Evolutionary conservation across 2,888 invertebrate genomes (phyloP).

Genomic region (Lucinisca nassula): DNA sequence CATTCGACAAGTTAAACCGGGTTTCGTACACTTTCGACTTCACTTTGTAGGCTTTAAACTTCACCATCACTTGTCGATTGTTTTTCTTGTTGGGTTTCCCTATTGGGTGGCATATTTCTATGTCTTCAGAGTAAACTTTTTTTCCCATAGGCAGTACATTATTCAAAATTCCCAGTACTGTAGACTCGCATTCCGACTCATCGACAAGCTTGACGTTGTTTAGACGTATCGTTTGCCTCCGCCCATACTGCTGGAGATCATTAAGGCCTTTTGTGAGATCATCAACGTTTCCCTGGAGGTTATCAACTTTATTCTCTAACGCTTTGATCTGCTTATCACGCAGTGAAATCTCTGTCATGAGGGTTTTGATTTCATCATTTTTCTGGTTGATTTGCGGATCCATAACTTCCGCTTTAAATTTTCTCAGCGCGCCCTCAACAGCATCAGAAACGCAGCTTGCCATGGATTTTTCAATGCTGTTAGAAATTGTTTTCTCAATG

Average conservation of each 20-base stretch:
- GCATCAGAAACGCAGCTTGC: neutral
- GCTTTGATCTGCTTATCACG: too few species aligned
- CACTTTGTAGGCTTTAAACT: neutral
- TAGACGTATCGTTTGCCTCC: neutral
- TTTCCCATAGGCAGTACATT: neutral
- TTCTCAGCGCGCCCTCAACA: neutral
- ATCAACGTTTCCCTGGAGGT: neutral
- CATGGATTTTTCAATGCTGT: neutral
- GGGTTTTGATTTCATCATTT: neutral
- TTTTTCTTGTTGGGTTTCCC: neutral
- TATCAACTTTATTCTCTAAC: neutral
- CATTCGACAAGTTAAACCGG: neutral
- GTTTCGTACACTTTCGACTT: neutral
- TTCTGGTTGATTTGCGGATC: neutral
- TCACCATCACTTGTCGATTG: neutral
- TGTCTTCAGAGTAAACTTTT: neutral
- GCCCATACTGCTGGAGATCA: neutral
- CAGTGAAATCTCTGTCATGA: neutral
- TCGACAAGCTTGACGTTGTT: neutral
- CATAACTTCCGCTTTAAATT: neutral
- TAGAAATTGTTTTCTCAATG: neutral
- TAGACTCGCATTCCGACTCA: neutral
- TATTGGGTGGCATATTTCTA: neutral
- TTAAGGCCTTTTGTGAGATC: neutral
- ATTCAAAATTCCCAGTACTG: neutral